Evolutionary conservation across 2,888 invertebrate species (phyloP), one percentile per base, ranked within the genome.

Genomic region (Acronicta leporina): DNA sequence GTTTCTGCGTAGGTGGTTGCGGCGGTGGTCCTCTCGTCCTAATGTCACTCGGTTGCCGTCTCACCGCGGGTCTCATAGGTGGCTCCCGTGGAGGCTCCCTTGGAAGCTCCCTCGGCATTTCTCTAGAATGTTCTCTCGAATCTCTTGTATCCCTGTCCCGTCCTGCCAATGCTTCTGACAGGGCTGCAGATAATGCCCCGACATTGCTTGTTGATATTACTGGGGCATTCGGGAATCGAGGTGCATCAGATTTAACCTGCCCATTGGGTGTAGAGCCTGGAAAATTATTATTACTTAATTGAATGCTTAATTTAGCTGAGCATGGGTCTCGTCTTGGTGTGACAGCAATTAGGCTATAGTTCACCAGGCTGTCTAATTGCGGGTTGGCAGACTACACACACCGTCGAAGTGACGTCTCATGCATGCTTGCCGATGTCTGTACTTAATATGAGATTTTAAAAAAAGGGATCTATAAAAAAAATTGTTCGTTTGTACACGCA

Each of bases 11-110:
- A 57, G 97, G 97, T 25, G 97, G 97, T 75, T 97, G 96, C 11
- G 98, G 98, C 33, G 98, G 98, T 33, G 98, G 97, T 45, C 97
- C 97, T 78, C 97, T 95, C 68, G 86, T 83, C 68, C 90, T 85
- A 11, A 83, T 87, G 68, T 92, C 92, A 61, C 92, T 92, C 2
- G 92, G 90, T 62, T 93, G 93, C 67, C 94, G 84, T 79, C 86
- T 88, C 14, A 90, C 87, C 61, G 68, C 77, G 2, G 87, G 89
- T 58, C 88, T 82, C 6, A 83, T 73, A 1, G 90, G 81, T 15
- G 83, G 84, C 10, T 89, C 88, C 49, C 83, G 75, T 4, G 89
- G 78, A 11, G 83, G 84, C 9, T 89, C 88, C 49, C n/a, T n/a
- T 8, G 38, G 38, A 16, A 80, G 82, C 13, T 88, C 87, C 48